Base-by-base conservation (phyloP, 2,888 invertebrate genomes). In the Chironomus riparius region DNA sequence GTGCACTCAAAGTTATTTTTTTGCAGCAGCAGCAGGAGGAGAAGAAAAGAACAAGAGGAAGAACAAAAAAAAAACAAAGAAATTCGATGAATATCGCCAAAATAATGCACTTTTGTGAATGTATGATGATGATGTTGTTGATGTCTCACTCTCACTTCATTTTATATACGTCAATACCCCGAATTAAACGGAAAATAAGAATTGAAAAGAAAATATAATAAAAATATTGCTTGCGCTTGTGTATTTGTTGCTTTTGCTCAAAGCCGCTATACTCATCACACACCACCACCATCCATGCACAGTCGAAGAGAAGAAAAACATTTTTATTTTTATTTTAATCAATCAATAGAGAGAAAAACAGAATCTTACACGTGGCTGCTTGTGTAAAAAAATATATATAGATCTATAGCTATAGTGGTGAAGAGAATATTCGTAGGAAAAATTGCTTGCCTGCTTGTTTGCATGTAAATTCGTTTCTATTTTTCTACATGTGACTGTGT, bases 301-400 rank as follows among this genome's bases (percentile, higher is more conserved):
- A 24, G 48, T 38, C 38, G 10, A 38, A 38, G 38, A 38, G 38
- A 38, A 38, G 38, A 38, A 28, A 28, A 38, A 38, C 38, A 38
- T 18, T 56, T 71, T 71, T 71, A 71, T 70, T 70, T 70, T 70
- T 47, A 70, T 70, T 47, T 70, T 70, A 70, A 70, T 70, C 70
- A 70, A 70, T 71, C 71, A 71, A 71, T 71, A 71, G 71, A 50
- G 71, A 71, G 48, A 71, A 68, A 68, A 68, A 71, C 21, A 71
- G 71, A 71, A 71, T 71, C 56, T 71, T 71, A 71, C 71, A 71
- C 71, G 71, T 71, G 71, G 71, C 71, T 71, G 50, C 47, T 71
- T 71, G 71, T 71, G 71, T 71, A 71, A 71, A 65, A 65, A 56
- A 70, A 28, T 38, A 38, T n/a, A 13, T 38, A 10, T 56, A 18